Evolutionary conservation across 2,888 invertebrate genomes (phyloP), one percentile per base, ranked within the genome.

Genomic region (Eupithecia pulchellata): DNA sequence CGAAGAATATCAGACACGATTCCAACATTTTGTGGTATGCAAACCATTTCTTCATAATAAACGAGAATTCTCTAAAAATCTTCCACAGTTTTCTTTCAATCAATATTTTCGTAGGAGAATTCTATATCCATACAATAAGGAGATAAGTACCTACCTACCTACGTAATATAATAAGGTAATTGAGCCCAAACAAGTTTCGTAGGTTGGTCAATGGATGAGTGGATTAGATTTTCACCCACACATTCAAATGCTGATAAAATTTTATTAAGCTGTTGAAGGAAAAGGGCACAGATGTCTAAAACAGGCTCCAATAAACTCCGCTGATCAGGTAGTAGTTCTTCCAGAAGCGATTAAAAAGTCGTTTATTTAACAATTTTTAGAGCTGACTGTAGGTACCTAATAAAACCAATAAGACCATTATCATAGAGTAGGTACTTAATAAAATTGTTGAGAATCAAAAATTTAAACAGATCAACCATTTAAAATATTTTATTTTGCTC

Each of bases 1-100:
- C 0, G 87, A 85, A 4, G 95, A 95, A 82, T 95, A 95, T 78
- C 82, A 86, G 60, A 84, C 86, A 8, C 90, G 95, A 79, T 93
- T 94, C 74, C 84, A 91, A 71, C 91, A 94, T 78, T 96, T 95
- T 82, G 87, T 95, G 87, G 95, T 95, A 86, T 88, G 90, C 84
- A 77, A 47, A 52, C 20, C 13, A 11, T 52, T 1, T 52, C 20
- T 25, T 52, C 2, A 9, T 47, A 4, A 9, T 47, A 4, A 13
- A 25, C 13, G 0, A 20, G 25, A 52, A 52, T 52, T 52, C 52
- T 25, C 52, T 13, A 52, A 25, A 20, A 47, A 52, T 52, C 52
- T 25, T 47, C 8, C 8, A 20, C 20, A 47, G 20, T 47, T 47
- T 52, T 52, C 25, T 52, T 13, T 25, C 52, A 52, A 52, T 52